These are phyloP conservation scores for Aleadryas rufinucha DNA, from an alignment of 2,113 vertebrate species.

Conservation along the genomic window DNA sequence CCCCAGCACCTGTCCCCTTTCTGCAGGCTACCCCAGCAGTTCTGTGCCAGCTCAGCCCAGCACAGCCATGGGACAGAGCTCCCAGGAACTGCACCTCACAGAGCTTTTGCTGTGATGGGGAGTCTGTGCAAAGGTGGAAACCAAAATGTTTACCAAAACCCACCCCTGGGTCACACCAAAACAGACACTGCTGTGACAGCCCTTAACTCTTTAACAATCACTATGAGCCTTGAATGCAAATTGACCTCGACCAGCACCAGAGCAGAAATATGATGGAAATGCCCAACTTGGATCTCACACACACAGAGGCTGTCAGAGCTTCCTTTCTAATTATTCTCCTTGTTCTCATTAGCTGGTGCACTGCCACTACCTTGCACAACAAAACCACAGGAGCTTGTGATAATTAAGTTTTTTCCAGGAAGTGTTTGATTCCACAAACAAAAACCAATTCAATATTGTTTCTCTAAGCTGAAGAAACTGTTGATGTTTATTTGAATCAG, in stretches of 20 bases:
- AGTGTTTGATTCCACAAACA: background rate
- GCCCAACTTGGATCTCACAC: background rate
- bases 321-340: background rate
- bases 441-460: background rate
- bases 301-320: background rate
- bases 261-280: background rate
- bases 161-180: background rate
- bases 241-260: background rate
- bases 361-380: background rate
- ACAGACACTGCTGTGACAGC: background rate
- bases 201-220: background rate
- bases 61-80: rapidly evolving
- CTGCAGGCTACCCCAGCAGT: background rate
- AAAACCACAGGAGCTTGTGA: background rate
- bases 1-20: background rate
- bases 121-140: background rate
- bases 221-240: background rate
- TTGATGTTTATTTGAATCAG: background rate
- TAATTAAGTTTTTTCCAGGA: background rate
- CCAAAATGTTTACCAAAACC: background rate
- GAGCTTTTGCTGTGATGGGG: background rate
- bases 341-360: background rate
- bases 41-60: background rate
- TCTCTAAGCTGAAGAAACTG: background rate
- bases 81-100: rapidly evolving